A percentile compares a stretch with the other conserved stretches of the same genome.
These are phyloP conservation scores for Lacerta viridis DNA, from an alignment of 2,797 vertebrate genomes.

Conservation along the genomic window DNA sequence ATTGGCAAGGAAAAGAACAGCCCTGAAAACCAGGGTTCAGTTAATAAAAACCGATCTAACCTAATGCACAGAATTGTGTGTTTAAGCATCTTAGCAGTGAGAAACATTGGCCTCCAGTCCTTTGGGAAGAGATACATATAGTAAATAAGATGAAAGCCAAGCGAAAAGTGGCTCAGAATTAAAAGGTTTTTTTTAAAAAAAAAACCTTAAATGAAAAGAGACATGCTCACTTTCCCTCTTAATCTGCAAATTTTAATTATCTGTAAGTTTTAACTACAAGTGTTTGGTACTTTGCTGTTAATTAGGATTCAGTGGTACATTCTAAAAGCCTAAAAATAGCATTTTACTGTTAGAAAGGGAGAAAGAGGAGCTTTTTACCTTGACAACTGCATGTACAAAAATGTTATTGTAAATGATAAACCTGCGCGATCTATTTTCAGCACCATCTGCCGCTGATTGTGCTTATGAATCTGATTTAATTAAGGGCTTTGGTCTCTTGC, in stretches of 20 bases:
- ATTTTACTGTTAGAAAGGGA: not conserved
- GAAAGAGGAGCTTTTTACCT: not conserved
- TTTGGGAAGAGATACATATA: not conserved
- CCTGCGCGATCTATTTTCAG: conserved; percentile 13
- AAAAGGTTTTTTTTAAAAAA: not conserved
- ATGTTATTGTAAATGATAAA: conserved; percentile 36
- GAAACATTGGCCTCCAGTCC: not conserved
- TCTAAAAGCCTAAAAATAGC: conserved; percentile 15
- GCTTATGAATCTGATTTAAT: conserved; percentile 36
- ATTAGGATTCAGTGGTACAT: conserved; percentile 24
- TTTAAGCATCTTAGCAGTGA: not conserved
- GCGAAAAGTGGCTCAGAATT: not conserved
- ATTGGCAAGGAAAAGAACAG: not conserved
- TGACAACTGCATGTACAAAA: not conserved
- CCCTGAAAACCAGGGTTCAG: not conserved
- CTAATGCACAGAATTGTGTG: not conserved
- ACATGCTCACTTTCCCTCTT: not conserved
- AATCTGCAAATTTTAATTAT: conserved; percentile 1
- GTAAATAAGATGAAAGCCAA: not conserved
- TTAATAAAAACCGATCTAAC: not conserved
- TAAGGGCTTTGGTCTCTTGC: not conserved
- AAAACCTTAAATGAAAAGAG: not conserved
- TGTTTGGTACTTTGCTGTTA: not conserved
- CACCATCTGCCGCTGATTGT: conserved; percentile 31
- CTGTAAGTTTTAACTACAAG: not conserved